phyloP scores from a whole-genome alignment of 2,797 vertebrate genomes.

The Pipistrellus nathusii region DNA sequence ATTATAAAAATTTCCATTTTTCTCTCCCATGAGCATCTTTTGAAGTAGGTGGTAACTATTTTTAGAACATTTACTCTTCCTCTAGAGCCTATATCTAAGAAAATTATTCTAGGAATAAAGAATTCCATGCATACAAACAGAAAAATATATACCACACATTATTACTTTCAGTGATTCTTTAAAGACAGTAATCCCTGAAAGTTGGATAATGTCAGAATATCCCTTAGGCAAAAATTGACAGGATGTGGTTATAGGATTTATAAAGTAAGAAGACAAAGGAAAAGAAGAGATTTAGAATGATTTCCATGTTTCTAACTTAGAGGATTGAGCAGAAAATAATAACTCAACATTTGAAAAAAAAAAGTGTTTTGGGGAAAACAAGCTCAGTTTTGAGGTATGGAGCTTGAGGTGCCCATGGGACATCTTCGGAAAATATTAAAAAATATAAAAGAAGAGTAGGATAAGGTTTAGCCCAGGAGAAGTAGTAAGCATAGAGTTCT shows the following conservation, averaged over 20 bases:
- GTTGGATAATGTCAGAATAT: background rate
- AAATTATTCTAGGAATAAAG: background rate
- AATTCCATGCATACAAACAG: background rate
- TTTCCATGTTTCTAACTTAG: background rate
- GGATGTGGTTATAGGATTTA: background rate
- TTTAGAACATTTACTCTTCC: background rate
- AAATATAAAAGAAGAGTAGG: background rate
- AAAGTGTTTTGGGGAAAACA: background rate
- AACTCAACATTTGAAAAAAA: background rate
- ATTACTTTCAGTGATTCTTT: background rate
- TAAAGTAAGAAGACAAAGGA: background rate
- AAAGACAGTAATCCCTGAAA: background rate
- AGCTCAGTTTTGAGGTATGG: background rate
- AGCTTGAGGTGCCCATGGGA: background rate
- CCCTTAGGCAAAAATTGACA: background rate
- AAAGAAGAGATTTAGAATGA: background rate
- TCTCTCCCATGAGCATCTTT: background rate
- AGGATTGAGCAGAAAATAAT: background rate
- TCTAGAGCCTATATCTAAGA: background rate
- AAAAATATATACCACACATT: background rate
- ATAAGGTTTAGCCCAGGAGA: background rate
- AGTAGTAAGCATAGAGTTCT: background rate
- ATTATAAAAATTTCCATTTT: constrained; percentile 13
- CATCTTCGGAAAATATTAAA: background rate
- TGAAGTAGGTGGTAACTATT: background rate